Evolutionary conservation across 2,888 invertebrate genomes (phyloP).

Genomic region (Brachyopa scutellaris): DNA sequence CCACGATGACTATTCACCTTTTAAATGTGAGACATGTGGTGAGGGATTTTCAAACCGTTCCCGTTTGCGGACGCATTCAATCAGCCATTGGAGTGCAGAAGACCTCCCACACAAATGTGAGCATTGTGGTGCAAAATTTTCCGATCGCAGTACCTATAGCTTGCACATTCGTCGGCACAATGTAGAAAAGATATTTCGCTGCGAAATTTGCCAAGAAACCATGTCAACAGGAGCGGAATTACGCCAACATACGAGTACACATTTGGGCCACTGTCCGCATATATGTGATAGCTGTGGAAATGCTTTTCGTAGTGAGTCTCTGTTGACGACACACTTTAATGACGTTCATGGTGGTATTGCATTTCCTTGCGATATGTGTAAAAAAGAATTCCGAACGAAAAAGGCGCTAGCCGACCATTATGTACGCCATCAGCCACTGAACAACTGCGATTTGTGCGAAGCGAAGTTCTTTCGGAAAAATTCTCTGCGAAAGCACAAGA

Average conservation of each 20-base stretch:
- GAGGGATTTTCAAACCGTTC: slow-evolving; percentile 49
- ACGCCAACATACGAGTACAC: slow-evolving; percentile 36
- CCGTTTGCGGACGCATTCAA: slow-evolving; percentile 29
- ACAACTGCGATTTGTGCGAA: slow-evolving; percentile 44
- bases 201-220: slow-evolving; percentile 27
- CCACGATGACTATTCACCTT: slow-evolving; percentile 47
- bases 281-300: slow-evolving; percentile 48
- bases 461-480: slow-evolving; percentile 41
- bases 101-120: slow-evolving; percentile 42
- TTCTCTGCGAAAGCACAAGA: slow-evolving; percentile 52
- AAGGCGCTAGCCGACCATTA: not conserved
- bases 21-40: slow-evolving; percentile 54
- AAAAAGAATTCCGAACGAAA: slow-evolving; percentile 22
- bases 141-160: slow-evolving; percentile 14
- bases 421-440: not conserved
- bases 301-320: slow-evolving; percentile 2
- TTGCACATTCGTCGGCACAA: slow-evolving; percentile 38
- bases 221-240: slow-evolving; percentile 3
- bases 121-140: slow-evolving; percentile 43
- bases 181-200: slow-evolving; percentile 10
- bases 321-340: slow-evolving; percentile 37
- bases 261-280: slow-evolving; percentile 17
- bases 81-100: slow-evolving; percentile 26
- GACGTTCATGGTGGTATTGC: slow-evolving; percentile 33
- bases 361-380: slow-evolving; percentile 20